phyloP scores from a whole-genome alignment of 2,113 vertebrate genomes.

The Peromyscus leucopus region DNA sequence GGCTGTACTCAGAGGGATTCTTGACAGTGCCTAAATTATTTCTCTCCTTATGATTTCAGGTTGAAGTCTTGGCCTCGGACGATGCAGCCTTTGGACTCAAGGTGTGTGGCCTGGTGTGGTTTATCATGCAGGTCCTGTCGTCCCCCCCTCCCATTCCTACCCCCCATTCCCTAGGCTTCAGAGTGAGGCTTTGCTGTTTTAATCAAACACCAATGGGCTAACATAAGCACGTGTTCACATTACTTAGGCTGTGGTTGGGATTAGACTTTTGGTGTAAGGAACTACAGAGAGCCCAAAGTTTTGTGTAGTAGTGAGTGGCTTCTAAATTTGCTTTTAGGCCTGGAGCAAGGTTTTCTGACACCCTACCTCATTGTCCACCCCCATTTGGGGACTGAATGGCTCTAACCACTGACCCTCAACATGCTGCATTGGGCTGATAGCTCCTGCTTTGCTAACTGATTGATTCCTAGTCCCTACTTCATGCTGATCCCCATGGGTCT shows the following conservation, averaged over 20 bases:
- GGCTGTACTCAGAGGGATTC: slow-evolving; percentile 55
- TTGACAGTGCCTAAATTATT: slow-evolving; percentile 76
- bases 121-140: slow-evolving; percentile 43
- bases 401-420: neutral
- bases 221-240: slow-evolving; percentile 49
- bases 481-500: neutral
- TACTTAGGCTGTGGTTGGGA: neutral
- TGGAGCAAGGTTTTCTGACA: slow-evolving; percentile 56
- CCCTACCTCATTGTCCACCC: neutral
- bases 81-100: slow-evolving; percentile 87
- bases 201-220: slow-evolving; percentile 39
- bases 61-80: slow-evolving; percentile 87
- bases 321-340: slow-evolving; percentile 49
- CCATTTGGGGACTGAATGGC: neutral
- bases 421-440: neutral
- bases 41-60: slow-evolving; percentile 88
- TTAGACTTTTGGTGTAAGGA: slow-evolving; percentile 7
- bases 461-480: neutral
- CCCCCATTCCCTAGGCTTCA: slow-evolving; percentile 10
- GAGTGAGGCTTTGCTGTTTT: neutral
- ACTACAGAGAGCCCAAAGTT: neutral
- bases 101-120: slow-evolving; percentile 86
- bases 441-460: neutral
- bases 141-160: slow-evolving; percentile 21
- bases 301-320: slow-evolving; percentile 15